Conservation (phyloP, 2,113 vertebrate species). For the Gasterosteus nipponicus region DNA sequence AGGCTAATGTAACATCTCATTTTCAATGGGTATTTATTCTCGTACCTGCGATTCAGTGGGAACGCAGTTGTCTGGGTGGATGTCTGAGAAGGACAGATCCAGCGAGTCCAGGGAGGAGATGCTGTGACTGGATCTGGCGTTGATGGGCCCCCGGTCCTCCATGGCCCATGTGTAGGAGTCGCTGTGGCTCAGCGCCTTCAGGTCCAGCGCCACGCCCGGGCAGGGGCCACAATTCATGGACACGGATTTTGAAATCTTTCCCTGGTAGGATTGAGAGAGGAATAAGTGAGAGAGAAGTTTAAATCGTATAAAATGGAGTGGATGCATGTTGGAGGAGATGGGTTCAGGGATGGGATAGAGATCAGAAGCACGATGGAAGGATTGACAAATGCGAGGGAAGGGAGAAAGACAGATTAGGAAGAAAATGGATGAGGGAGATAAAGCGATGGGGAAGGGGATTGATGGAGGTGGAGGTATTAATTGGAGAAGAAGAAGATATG, state of each 20-base stretch:
- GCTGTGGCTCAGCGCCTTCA: slow-evolving; percentile 76
- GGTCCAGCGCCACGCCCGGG: slow-evolving; percentile 15
- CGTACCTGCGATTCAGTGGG: slow-evolving; percentile 68
- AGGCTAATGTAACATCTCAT: background rate
- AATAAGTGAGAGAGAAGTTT: background rate
- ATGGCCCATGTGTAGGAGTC: slow-evolving; percentile 88
- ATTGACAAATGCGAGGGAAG: slow-evolving; percentile 25
- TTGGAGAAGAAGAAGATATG: slow-evolving; percentile 32
- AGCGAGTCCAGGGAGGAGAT: slow-evolving; percentile 69
- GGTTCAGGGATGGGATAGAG: background rate
- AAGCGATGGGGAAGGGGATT: slow-evolving; percentile 23
- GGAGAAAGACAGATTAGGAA: slow-evolving; percentile 16
- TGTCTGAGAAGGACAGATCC: slow-evolving; percentile 74
- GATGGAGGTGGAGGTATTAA: slow-evolving; percentile 51
- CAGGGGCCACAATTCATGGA: slow-evolving; percentile 73
- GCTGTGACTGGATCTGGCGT: slow-evolving; percentile 70
- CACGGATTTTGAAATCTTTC: slow-evolving; percentile 67
- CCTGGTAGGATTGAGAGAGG: slow-evolving; percentile 42
- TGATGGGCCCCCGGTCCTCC: slow-evolving; percentile 81
- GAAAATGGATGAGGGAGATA: slow-evolving; percentile 48
- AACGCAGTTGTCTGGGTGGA: slow-evolving; percentile 72
- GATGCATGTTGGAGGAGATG: slow-evolving; percentile 23
- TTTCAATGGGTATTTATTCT: slow-evolving; percentile 26
- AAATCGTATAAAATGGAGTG: slow-evolving; percentile 10
- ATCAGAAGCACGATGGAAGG: slow-evolving; percentile 24